Percentiles rank a stretch among this genome's conserved stretches.
These are phyloP conservation scores for Antheraea pernyi DNA, from an alignment of 1,140 invertebrate species.

Conservation along the genomic window DNA sequence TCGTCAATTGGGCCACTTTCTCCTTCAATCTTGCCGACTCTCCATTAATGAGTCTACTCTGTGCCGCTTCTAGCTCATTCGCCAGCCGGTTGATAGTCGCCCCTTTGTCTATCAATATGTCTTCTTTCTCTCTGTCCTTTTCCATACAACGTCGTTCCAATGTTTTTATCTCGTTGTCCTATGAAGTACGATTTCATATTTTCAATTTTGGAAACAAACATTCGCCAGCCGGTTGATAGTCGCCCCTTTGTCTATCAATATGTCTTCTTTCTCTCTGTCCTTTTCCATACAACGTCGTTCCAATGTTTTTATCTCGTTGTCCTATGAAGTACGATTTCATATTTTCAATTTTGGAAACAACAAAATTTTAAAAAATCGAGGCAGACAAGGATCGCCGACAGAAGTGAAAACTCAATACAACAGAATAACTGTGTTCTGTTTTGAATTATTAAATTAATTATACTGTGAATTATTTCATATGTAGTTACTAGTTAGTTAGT, in stretches of 20 bases:
- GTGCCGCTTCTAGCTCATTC: conserved; percentile 74
- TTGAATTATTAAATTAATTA: too few species aligned
- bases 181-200: background rate
- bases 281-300: conserved; percentile 76
- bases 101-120: conserved; percentile 78
- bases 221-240: conserved; percentile 77
- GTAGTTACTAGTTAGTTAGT: too few species aligned
- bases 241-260: conserved; percentile 78
- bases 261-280: conserved; percentile 76
- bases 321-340: conserved; percentile 34
- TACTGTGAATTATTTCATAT: too few species aligned
- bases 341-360: background rate
- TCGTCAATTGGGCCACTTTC: conserved; percentile 54
- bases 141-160: conserved; percentile 77
- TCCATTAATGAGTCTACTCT: conserved; percentile 55
- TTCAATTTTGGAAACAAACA: conserved; percentile 17
- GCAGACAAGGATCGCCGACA: too few species aligned
- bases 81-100: conserved; percentile 77
- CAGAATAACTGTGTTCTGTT: too few species aligned
- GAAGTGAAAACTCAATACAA: too few species aligned
- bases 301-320: conserved; percentile 76
- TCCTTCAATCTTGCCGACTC: conserved; percentile 54
- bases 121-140: conserved; percentile 76
- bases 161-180: conserved; percentile 77
- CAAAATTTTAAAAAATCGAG: too few species aligned